A percentile compares a stretch with the other conserved stretches of the same genome.
Evolutionary conservation across 2,888 invertebrate genomes (phyloP).

Genomic region (Toxonevra muliebris): DNA sequence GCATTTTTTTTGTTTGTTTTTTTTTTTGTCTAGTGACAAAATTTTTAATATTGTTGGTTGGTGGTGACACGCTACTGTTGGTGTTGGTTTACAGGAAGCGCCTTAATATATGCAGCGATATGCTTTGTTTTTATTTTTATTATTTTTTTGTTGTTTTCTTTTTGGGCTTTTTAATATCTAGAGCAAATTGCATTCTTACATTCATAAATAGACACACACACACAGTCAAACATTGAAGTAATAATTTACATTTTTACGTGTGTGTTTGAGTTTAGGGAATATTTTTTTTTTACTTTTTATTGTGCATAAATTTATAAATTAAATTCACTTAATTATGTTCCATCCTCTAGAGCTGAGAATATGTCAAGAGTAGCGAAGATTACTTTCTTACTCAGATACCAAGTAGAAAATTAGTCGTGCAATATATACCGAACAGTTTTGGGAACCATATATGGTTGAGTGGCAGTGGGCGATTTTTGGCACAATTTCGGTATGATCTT

Average conservation of each 20-base stretch:
- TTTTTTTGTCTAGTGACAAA: conserved; percentile 20
- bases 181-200: not conserved
- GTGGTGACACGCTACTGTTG: conserved; percentile 36
- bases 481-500: too few species aligned
- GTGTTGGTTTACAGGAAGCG: conserved; percentile 45
- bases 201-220: not conserved
- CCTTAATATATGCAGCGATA: conserved; percentile 25
- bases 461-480: too few species aligned
- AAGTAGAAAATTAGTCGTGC: too few species aligned
- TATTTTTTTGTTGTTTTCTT: not conserved
- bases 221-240: not conserved
- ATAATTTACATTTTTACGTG: not conserved
- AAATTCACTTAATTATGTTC: too few species aligned
- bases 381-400: too few species aligned
- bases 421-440: too few species aligned
- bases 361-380: too few species aligned
- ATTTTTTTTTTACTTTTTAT: too few species aligned
- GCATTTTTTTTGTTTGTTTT: conserved; percentile 14
- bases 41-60: conserved; percentile 42
- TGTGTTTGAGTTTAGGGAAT: not conserved
- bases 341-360: too few species aligned
- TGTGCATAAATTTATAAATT: too few species aligned
- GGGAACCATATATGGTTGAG: too few species aligned
- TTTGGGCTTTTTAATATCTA: not conserved
- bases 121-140: not conserved